Evolutionary conservation across 35 echinoderm and acorn worm genomes (phyloP).

Genomic region (Anneissia japonica): DNA sequence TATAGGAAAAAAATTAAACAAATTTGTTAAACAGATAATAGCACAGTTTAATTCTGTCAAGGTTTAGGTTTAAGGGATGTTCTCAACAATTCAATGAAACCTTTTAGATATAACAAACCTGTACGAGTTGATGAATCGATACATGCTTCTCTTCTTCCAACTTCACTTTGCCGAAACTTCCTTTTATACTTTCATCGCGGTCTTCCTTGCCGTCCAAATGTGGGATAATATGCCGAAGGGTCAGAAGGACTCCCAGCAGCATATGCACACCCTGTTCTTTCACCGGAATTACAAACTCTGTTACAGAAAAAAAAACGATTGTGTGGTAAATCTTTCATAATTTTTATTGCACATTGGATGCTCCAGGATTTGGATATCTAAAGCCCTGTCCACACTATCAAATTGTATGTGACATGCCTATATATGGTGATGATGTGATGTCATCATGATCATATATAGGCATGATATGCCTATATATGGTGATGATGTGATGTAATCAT

Average conservation of each 20-base stretch:
- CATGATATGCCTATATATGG: no score
- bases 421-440: no score
- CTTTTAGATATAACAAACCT: conserved; percentile 58
- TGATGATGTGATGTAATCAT: no score
- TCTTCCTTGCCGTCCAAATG: conserved; percentile 44
- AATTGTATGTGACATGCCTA: no score
- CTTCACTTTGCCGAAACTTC: conserved; percentile 77
- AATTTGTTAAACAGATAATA: not conserved
- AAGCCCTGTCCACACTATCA: no score
- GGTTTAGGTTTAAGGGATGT: not conserved
- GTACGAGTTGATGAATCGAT: conserved; percentile 65
- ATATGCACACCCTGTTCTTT: conserved; percentile 53
- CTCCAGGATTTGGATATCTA: no score
- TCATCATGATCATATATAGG: no score
- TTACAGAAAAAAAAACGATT: not conserved
- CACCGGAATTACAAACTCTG: conserved; percentile 81
- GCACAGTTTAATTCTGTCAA: not conserved
- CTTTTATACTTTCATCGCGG: conserved; percentile 76
- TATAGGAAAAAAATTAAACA: not conserved
- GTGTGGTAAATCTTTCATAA: no score
- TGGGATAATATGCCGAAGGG: conserved; percentile 61
- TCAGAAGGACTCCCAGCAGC: conserved; percentile 68
- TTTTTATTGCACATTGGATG: no score
- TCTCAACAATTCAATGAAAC: no score
- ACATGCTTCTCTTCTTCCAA: conserved; percentile 63